phyloP scores from a whole-genome alignment of 2,797 vertebrate species.

The Phrynocephalus vlangalii region DNA sequence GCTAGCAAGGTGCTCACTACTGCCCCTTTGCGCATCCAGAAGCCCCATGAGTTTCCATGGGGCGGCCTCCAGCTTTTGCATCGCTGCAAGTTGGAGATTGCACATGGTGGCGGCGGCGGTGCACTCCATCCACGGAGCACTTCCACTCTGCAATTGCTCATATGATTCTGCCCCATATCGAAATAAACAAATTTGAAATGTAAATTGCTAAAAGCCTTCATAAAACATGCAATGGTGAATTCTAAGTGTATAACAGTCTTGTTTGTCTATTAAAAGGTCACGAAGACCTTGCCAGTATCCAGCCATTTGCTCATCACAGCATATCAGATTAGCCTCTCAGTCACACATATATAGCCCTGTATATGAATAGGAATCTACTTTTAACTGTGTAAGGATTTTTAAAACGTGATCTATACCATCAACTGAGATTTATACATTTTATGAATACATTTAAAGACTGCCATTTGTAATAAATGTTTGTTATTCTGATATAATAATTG shows the following conservation, averaged over 20 bases:
- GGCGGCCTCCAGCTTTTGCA: too few species aligned
- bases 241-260: not conserved
- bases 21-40: too few species aligned
- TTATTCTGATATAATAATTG: not conserved
- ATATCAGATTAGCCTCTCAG: not conserved
- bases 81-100: too few species aligned
- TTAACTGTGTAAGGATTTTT: not conserved
- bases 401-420: not conserved
- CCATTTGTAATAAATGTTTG: conserved; percentile 5
- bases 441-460: not conserved
- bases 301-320: not conserved
- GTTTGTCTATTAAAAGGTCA: not conserved
- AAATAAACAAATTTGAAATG: not conserved
- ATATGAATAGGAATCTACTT: conserved; percentile 4
- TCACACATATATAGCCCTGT: not conserved
- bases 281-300: not conserved
- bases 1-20: too few species aligned
- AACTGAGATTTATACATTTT: conserved; percentile 9
- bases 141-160: too few species aligned
- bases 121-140: too few species aligned
- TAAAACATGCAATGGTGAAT: not conserved
- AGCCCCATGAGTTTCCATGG: too few species aligned
- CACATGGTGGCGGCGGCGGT: too few species aligned
- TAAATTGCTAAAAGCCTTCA: not conserved
- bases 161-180: not conserved